These are phyloP conservation scores for Bombus huntii DNA, from an alignment of 1,140 invertebrate genomes.

Conservation along the genomic window DNA sequence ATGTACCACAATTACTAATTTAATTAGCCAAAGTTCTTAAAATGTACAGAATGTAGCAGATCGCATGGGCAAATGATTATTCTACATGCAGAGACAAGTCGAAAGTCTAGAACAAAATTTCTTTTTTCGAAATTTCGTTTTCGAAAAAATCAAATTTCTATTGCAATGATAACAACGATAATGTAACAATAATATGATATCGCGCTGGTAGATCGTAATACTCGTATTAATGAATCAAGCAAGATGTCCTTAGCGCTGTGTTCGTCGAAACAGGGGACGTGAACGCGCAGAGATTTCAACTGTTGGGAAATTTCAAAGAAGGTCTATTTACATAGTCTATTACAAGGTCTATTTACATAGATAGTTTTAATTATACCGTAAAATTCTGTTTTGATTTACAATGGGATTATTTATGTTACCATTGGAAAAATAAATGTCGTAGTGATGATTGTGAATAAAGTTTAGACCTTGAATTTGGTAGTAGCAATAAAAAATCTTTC, in stretches of 20 bases:
- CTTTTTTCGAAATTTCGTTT: background rate
- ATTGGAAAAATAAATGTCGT: conserved; percentile 17
- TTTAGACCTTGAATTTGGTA: conserved; percentile 54
- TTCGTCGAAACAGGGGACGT: background rate
- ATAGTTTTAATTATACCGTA: background rate
- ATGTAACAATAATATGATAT: background rate
- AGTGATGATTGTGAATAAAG: conserved; percentile 33
- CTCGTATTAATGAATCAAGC: background rate
- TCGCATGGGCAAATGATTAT: background rate
- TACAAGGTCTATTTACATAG: conserved; percentile 1
- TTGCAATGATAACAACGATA: background rate
- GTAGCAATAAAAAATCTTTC: conserved; percentile 58
- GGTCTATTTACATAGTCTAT: background rate
- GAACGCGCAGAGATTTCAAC: background rate
- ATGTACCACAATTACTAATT: no score
- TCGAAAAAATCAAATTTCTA: background rate
- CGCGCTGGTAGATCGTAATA: no score
- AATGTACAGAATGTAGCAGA: background rate
- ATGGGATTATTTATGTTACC: background rate
- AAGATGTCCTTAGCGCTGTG: no score
- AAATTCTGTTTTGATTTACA: conserved; percentile 1
- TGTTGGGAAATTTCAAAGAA: background rate
- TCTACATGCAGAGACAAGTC: background rate
- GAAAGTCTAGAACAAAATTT: no score
- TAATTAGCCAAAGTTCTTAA: no score